phyloP scores from a whole-genome alignment of 2,888 invertebrate species.

The Autographa gamma region DNA sequence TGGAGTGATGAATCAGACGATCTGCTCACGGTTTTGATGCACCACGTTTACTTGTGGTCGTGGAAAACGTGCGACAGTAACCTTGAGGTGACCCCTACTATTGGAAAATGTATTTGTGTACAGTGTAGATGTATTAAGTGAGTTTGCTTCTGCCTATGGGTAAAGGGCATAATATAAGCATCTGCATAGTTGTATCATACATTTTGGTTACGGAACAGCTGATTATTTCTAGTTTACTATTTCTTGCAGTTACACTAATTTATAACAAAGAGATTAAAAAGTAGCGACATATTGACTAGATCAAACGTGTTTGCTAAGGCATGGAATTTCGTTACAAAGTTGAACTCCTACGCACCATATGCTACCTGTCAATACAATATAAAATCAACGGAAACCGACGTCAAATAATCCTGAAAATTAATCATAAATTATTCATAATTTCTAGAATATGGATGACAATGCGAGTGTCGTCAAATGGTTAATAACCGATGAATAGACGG shows the following conservation, averaged over 20 bases:
- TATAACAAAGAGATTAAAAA: no score
- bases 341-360: neutral
- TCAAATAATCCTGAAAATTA: conserved; percentile 4
- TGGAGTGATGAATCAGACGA: conserved; percentile 27
- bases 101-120: neutral
- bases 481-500: conserved; percentile 1
- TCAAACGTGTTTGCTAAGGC: no score
- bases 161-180: no score
- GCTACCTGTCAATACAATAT: neutral
- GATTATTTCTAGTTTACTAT: no score
- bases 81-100: neutral
- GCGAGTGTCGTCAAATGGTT: neutral
- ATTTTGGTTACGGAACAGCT: no score
- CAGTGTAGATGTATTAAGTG: neutral
- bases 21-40: conserved; percentile 31
- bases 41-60: conserved; percentile 33
- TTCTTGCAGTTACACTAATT: no score
- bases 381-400: neutral
- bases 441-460: conserved; percentile 1
- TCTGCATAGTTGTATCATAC: no score
- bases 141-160: no score
- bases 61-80: conserved; percentile 39
- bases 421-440: conserved; percentile 1
- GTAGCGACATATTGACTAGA: no score
- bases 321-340: no score